phyloP scores from a whole-genome alignment of 1,140 invertebrate genomes.

The Ostrea edulis region DNA sequence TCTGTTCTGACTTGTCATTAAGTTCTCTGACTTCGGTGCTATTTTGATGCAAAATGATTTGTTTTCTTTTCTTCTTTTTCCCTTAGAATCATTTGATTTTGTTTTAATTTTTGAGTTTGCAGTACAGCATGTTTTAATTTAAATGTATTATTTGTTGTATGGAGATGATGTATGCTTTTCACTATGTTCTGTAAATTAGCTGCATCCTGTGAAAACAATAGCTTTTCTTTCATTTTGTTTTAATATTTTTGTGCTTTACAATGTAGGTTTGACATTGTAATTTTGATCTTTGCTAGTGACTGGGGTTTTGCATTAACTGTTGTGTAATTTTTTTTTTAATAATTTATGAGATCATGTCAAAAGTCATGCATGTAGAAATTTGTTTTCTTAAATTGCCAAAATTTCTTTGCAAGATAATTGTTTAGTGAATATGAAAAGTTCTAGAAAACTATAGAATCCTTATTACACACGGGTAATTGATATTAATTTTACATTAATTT shows the following conservation, averaged over 20 bases:
- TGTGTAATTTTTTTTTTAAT: not conserved
- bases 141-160: not conserved
- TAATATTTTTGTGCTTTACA: not conserved
- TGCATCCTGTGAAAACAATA: not conserved
- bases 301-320: not conserved
- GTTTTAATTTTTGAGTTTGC: not conserved
- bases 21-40: constrained; percentile 41
- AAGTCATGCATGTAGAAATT: not conserved
- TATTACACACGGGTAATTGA: no score
- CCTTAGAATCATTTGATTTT: not conserved
- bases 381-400: not conserved
- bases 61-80: not conserved
- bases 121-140: not conserved
- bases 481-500: no score
- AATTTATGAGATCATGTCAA: not conserved
- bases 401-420: not conserved
- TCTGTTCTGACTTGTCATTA: not conserved
- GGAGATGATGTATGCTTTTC: not conserved
- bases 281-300: not conserved
- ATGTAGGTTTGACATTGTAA: not conserved
- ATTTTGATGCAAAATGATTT: constrained; percentile 29
- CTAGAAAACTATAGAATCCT: no score
- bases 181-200: not conserved
- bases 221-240: not conserved
- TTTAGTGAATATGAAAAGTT: no score